phyloP scores from a whole-genome alignment of 2,797 vertebrate genomes.

The Semotilus atromaculatus region DNA sequence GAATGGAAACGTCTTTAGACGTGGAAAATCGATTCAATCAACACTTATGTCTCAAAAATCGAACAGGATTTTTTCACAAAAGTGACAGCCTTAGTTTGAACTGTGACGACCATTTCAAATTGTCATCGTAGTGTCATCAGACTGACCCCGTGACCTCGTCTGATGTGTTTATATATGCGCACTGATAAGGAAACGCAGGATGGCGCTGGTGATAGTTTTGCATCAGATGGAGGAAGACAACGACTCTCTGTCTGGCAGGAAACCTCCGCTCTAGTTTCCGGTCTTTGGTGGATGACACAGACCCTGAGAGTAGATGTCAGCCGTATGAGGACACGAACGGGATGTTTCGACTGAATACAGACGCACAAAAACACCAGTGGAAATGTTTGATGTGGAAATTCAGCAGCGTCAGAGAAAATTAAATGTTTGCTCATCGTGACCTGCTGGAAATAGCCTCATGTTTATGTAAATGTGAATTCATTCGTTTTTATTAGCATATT shows the following conservation, averaged over 20 bases:
- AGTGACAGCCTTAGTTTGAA: too few relatives aligned
- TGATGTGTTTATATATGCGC: neutral
- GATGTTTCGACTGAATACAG: slow-evolving; percentile 1
- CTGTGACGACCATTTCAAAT: neutral
- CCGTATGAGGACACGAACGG: neutral
- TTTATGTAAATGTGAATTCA: neutral
- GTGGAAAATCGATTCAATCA: too few relatives aligned
- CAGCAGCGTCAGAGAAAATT: neutral
- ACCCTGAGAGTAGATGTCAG: neutral
- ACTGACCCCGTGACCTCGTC: neutral
- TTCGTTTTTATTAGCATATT: neutral
- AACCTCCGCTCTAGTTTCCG: slow-evolving; percentile 24
- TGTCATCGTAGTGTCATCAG: neutral
- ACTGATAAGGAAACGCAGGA: neutral
- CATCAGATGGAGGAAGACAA: slow-evolving; percentile 4
- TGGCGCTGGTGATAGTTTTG: neutral
- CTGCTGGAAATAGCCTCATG: neutral
- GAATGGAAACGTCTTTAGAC: too few relatives aligned
- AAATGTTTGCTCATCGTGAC: neutral
- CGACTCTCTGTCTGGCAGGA: neutral
- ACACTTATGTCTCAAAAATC: too few relatives aligned
- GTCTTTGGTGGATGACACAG: slow-evolving; percentile 2
- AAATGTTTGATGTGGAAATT: neutral
- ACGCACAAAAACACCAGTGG: neutral
- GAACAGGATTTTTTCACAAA: too few relatives aligned